Percentiles rank a stretch among this genome's conserved stretches.
These are phyloP conservation scores for Pseudochaenichthys georgianus DNA, from an alignment of 2,797 vertebrate genomes.

Conservation along the genomic window DNA sequence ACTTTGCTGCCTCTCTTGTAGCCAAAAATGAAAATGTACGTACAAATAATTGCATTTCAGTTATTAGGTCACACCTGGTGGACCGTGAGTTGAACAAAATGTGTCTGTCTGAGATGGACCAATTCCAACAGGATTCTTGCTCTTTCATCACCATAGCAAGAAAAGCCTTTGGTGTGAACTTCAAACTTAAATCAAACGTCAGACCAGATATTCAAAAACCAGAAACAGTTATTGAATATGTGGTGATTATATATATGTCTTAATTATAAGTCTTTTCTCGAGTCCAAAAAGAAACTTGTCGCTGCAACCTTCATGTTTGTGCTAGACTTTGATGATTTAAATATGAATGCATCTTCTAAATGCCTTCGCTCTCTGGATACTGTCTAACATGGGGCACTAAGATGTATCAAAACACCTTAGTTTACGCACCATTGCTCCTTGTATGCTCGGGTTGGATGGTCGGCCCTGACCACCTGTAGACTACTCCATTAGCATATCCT, in stretches of 20 bases:
- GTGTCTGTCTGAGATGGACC: background rate
- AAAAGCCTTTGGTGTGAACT: background rate
- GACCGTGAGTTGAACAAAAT: background rate
- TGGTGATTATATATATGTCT: background rate
- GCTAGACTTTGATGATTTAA: too few species aligned
- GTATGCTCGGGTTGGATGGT: too few species aligned
- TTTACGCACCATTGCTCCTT: too few species aligned
- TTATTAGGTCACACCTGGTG: constrained; percentile 43
- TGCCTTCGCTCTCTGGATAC: too few species aligned
- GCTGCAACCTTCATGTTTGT: too few species aligned
- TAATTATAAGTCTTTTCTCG: background rate
- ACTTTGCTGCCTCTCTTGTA: constrained; percentile 4
- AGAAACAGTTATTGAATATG: background rate
- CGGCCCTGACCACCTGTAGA: too few species aligned
- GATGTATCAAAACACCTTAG: too few species aligned
- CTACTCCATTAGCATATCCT: too few species aligned
- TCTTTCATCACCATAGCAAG: background rate
- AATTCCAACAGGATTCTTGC: background rate
- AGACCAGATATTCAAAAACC: background rate
- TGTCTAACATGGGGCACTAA: too few species aligned
- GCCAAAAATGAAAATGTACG: background rate
- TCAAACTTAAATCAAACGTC: background rate
- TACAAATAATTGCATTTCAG: background rate
- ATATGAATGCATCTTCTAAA: too few species aligned
- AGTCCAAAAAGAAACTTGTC: too few species aligned